Evolutionary conservation across 2,113 vertebrate genomes (phyloP).

Genomic region (Stomatorhinus ivindoensis): DNA sequence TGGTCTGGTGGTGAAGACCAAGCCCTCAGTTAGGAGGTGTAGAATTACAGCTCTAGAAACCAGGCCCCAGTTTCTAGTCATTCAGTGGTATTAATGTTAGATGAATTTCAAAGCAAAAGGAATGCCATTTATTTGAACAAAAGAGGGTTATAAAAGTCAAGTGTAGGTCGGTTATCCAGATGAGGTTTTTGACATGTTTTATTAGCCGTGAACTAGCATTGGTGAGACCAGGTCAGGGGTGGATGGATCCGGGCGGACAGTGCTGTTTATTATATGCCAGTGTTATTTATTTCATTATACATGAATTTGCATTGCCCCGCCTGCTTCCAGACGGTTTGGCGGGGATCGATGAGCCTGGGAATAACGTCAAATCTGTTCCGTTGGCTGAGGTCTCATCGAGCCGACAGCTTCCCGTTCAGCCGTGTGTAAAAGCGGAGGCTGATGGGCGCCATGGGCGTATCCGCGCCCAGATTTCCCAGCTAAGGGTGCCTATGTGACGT

Average conservation of each 20-base stretch:
- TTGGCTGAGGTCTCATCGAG: background rate
- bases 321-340: conserved; percentile 16
- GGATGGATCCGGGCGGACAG: background rate
- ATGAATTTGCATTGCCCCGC: conserved; percentile 7
- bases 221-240: background rate
- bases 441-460: background rate
- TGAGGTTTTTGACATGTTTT: background rate
- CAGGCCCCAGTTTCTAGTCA: background rate
- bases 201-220: background rate
- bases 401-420: conserved; percentile 2
- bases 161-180: background rate
- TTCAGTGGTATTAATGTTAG: background rate
- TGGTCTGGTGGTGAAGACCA: background rate
- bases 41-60: background rate
- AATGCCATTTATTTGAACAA: background rate
- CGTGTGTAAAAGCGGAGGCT: conserved; percentile 2
- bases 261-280: background rate
- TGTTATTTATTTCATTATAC: conserved; percentile 9
- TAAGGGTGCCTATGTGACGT: background rate
- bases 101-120: background rate
- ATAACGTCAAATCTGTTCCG: conserved; percentile 10
- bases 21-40: background rate
- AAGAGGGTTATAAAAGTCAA: background rate
- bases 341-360: background rate
- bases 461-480: background rate